Percentiles rank a stretch among this genome's conserved stretches.
phyloP scores from a whole-genome alignment of 2,113 vertebrate genomes.

The Sterrhoptilus dennistouni region DNA sequence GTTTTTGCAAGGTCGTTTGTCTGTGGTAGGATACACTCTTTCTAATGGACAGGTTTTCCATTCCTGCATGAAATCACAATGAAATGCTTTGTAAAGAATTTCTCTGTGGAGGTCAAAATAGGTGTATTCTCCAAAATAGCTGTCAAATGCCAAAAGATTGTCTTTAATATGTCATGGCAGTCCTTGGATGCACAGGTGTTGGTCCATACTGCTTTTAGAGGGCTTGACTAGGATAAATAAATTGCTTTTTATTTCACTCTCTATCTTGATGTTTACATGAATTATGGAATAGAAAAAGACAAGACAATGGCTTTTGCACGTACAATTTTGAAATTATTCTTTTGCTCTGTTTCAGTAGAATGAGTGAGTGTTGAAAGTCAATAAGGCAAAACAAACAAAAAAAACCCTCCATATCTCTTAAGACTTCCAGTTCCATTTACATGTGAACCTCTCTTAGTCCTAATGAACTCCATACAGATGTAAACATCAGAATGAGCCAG shows the following conservation, averaged over 20 bases:
- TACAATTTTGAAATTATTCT: neutral
- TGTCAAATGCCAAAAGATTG: neutral
- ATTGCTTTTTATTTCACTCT: neutral
- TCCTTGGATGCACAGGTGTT: neutral
- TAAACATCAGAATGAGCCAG: neutral
- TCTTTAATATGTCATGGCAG: neutral
- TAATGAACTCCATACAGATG: neutral
- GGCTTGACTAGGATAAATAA: neutral
- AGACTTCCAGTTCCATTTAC: neutral
- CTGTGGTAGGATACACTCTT: neutral
- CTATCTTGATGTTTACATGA: neutral
- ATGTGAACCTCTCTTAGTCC: neutral
- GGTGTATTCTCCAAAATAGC: neutral
- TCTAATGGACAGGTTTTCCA: neutral
- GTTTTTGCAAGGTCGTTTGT: neutral
- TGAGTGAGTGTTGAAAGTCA: neutral
- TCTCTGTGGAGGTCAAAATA: neutral
- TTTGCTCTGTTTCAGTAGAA: neutral
- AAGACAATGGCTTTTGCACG: neutral
- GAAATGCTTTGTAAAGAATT: neutral
- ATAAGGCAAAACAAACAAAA: neutral
- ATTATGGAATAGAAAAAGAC: neutral
- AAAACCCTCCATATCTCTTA: neutral
- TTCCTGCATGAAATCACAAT: neutral
- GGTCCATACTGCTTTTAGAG: neutral